A percentile compares a stretch with the other conserved stretches of the same genome.
Evolutionary conservation across 2,797 vertebrate species (phyloP).

Genomic region (Lepilemur ruficaudatus): DNA sequence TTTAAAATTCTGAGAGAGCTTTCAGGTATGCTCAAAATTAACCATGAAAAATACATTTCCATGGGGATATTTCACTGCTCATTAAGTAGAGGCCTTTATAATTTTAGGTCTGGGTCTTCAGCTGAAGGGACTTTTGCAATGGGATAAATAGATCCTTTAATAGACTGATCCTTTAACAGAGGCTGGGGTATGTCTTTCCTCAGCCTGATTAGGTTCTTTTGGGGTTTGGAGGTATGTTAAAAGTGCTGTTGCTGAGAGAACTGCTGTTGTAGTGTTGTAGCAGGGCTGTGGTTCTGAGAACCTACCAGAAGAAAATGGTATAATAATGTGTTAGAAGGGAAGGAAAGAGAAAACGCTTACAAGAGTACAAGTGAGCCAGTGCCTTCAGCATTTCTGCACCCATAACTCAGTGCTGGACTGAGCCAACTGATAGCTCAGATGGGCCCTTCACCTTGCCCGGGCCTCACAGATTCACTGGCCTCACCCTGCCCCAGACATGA

Average conservation of each 20-base stretch:
- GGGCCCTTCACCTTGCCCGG: not conserved
- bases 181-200: not conserved
- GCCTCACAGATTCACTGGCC: not conserved
- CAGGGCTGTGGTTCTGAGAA: not conserved
- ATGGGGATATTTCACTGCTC: not conserved
- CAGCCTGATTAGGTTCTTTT: not conserved
- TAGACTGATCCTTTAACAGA: not conserved
- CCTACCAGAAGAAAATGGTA: not conserved
- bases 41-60: not conserved
- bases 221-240: not conserved
- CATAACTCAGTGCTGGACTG: not conserved
- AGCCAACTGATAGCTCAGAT: not conserved
- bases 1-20: not conserved
- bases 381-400: not conserved
- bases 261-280: not conserved
- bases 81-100: not conserved
- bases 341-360: not conserved
- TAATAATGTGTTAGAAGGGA: not conserved
- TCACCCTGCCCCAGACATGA: not conserved
- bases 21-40: not conserved
- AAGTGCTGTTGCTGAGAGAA: not conserved
- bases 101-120: constrained; percentile 15
- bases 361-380: not conserved
- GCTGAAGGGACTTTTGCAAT: not conserved
- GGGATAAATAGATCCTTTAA: not conserved